Evolutionary conservation across 2,797 vertebrate species (phyloP).

Genomic region (Pitangus sulphuratus): DNA sequence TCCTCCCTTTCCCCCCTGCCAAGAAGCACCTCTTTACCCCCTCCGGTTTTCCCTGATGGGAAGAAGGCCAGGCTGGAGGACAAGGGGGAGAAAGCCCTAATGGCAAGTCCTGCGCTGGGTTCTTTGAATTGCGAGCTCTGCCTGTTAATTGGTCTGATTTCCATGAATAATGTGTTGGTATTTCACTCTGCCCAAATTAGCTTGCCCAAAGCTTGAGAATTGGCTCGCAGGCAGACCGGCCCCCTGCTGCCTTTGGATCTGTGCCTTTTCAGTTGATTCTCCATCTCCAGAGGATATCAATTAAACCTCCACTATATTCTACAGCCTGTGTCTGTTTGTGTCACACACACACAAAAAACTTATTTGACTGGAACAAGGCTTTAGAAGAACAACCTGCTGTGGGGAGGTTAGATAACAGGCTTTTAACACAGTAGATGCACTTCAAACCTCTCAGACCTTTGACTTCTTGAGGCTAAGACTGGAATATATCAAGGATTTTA

Average conservation of each 20-base stretch:
- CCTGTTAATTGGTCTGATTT: conserved; percentile 59
- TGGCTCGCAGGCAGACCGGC: not conserved
- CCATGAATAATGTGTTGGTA: conserved; percentile 32
- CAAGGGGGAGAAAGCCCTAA: not conserved
- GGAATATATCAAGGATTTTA: conserved; percentile 57
- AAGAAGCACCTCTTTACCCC: not conserved
- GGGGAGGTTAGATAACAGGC: conserved; percentile 54
- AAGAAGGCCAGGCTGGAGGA: not conserved
- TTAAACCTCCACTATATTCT: conserved; percentile 62
- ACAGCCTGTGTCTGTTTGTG: conserved; percentile 45
- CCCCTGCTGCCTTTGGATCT: conserved; percentile 47
- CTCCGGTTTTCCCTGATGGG: not conserved
- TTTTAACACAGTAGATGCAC: conserved; percentile 68
- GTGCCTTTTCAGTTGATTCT: conserved; percentile 60
- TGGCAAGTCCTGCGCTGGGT: not conserved
- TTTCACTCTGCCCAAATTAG: conserved; percentile 47
- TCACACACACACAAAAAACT: conserved; percentile 46
- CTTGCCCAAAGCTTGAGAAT: conserved; percentile 56
- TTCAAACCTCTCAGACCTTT: conserved; percentile 66
- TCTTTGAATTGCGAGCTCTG: conserved; percentile 23
- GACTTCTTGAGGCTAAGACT: conserved; percentile 55
- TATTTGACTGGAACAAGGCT: conserved; percentile 62
- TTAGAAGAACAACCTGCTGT: conserved; percentile 61
- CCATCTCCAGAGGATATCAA: conserved; percentile 66
- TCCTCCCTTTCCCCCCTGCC: not conserved